phyloP scores from a whole-genome alignment of 2,113 vertebrate species.

The Felis catus region F.catus_Fca126_mat1.0 CM031414.1:121657501-121658000 shows the following conservation, averaged over 20 bases:
- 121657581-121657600: background rate
- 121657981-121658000: too few relatives aligned
- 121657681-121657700: background rate
- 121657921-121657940: too few relatives aligned
- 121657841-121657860: too few relatives aligned
- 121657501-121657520: conserved; percentile 25
- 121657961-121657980: too few relatives aligned
- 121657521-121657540: background rate
- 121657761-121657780: background rate
- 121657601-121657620: rapidly evolving
- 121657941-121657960: too few relatives aligned
- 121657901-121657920: too few relatives aligned
- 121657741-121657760: background rate
- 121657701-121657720: background rate
- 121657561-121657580: background rate
- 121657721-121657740: background rate
- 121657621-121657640: background rate
- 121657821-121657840: too few relatives aligned
- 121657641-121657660: background rate
- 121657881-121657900: too few relatives aligned
- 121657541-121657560: background rate
- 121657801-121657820: background rate
- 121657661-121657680: background rate
- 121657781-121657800: background rate
- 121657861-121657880: too few relatives aligned